Evolutionary conservation across 2,888 invertebrate species (phyloP), one percentile per base, ranked within the genome.

Genomic region (Xanthostigma xanthostigma): DNA sequence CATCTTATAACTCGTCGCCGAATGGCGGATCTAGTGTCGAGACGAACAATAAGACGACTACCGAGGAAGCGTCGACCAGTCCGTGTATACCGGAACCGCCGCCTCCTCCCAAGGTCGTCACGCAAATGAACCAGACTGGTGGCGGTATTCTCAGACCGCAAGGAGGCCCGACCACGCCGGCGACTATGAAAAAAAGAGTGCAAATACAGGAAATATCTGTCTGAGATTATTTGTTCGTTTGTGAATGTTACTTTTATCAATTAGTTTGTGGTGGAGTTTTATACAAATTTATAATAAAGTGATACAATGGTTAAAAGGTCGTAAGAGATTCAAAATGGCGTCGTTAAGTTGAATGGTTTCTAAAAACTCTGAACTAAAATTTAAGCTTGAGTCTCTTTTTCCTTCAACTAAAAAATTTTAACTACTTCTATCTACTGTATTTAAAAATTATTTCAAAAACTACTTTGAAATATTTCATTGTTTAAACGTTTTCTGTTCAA

Each of bases 121-220:
- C 67, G 54, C 61, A 64, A 57, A 55, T 66, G 53, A 59, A 71
- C 56, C 72, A 73, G 54, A 67, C 72, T 3, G 79, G 81, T 54
- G 67, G 72, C 4, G 80, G 81, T 3, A 82, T 82, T 44, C 64
- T 82, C 39, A 64, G 81, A 51, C 74, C 79, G 55, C 70, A 74
- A 49, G 67, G 72, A 42, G 67, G 70, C 11, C 79, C 81, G 6
- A 78, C 76, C 41, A 81, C 84, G 1, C 83, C 84, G 9, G 81
- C 84, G 49, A 81, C 83, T 54, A 80, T 81, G 73, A 90, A 90
- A 69, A 90, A 90, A 69, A 78, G 90, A 66, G 90, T 91, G 60
- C 90, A 90, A 71, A 91, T 91, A 65, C 89, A 89, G 68, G 90
- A 91, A 68, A 91, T 91, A 71, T 89, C 89, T 52, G 90, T 90